phyloP scores from a whole-genome alignment of 1,140 invertebrate genomes.

The Paraescarpia echinospica region DNA sequence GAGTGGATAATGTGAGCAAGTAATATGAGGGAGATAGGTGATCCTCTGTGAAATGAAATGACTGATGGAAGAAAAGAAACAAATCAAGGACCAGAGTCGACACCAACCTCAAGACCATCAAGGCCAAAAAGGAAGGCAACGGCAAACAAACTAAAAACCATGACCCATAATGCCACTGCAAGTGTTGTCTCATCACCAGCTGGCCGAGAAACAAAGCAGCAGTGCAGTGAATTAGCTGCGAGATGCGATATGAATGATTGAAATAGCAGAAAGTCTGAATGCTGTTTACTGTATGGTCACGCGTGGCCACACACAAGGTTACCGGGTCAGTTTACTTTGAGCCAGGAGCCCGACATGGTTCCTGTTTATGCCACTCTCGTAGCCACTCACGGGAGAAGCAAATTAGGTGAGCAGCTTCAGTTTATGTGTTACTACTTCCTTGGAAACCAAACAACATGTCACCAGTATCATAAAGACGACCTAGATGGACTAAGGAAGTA shows the following conservation, averaged over 20 bases:
- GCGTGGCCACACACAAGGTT: not conserved
- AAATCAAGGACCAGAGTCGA: too few relatives aligned
- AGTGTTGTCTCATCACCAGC: not conserved
- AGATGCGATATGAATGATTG: not conserved
- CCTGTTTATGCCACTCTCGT: not conserved
- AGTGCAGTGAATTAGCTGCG: not conserved
- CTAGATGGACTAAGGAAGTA: not conserved
- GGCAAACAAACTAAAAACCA: too few relatives aligned
- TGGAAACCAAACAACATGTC: not conserved
- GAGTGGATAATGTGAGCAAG: too few relatives aligned
- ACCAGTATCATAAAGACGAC: not conserved
- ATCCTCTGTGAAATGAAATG: too few relatives aligned
- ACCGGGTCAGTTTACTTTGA: not conserved
- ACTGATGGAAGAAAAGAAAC: too few relatives aligned
- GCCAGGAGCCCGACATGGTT: not conserved
- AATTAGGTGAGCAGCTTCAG: not conserved
- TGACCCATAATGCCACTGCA: not conserved
- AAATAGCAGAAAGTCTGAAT: not conserved
- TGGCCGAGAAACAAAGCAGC: not conserved
- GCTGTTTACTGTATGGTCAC: not conserved
- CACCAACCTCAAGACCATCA: too few relatives aligned
- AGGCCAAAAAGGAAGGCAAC: too few relatives aligned
- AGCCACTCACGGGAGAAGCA: not conserved
- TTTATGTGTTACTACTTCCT: not conserved
- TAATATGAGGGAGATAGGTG: too few relatives aligned